Evolutionary conservation across 1,140 invertebrate species (phyloP).

Genomic region (Megalonaias nervosa): DNA sequence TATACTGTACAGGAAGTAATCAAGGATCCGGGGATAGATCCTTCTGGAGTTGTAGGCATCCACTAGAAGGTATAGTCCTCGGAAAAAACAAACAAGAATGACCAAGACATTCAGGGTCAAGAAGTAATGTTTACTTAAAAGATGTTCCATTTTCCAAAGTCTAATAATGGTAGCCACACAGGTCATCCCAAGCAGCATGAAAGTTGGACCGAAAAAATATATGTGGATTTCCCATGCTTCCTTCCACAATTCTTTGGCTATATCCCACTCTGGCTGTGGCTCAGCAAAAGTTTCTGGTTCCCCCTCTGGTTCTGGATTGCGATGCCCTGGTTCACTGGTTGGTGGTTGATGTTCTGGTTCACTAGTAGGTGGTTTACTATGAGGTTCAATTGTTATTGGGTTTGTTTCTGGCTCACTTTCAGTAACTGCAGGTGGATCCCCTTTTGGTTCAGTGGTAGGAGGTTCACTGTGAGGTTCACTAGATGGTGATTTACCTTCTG

Average conservation of each 20-base stretch:
- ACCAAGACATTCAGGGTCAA: constrained; percentile 85
- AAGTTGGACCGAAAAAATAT: constrained; percentile 86
- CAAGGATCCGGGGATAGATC: constrained; percentile 83
- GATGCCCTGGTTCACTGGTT: not conserved
- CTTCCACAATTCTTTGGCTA: constrained; percentile 71
- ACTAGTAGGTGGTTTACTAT: too few relatives aligned
- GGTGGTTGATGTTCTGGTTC: constrained; percentile 15
- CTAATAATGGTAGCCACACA: constrained; percentile 75
- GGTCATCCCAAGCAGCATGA: constrained; percentile 85
- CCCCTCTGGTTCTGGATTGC: constrained; percentile 4
- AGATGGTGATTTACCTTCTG: too few relatives aligned
- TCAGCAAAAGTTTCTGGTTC: constrained; percentile 35
- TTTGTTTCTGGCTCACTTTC: not conserved
- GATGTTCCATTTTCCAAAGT: constrained; percentile 53
- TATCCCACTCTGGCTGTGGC: constrained; percentile 58
- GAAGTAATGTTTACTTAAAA: constrained; percentile 80
- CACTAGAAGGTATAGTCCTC: constrained; percentile 89
- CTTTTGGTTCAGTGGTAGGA: too few relatives aligned
- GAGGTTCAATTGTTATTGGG: constrained; percentile 5
- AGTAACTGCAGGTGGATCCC: not conserved
- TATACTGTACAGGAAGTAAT: constrained; percentile 80
- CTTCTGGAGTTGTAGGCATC: constrained; percentile 90
- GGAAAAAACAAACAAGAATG: constrained; percentile 84
- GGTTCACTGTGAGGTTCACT: too few relatives aligned
- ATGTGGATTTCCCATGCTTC: constrained; percentile 92